These are phyloP conservation scores for Diaprepes abbreviatus DNA, from an alignment of 2,888 invertebrate genomes.

Conservation along the genomic window DNA sequence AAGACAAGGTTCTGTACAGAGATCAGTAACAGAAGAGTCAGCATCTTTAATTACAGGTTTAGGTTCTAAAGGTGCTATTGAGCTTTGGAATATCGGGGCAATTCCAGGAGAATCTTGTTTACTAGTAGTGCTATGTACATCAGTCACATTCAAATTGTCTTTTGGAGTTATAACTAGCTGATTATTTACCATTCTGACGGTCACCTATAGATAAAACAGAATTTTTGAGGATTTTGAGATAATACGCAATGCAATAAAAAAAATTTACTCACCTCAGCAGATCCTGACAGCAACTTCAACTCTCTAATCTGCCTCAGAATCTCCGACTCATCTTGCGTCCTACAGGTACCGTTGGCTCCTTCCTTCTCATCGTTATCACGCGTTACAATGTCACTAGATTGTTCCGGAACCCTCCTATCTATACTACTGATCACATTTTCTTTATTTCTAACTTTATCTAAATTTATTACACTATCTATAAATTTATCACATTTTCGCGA, in stretches of 20 bases:
- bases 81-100: not conserved
- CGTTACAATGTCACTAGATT: not conserved
- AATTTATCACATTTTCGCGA: constrained; percentile 3
- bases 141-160: not conserved
- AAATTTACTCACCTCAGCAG: constrained; percentile 1
- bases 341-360: not conserved
- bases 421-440: constrained; percentile 18
- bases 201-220: not conserved
- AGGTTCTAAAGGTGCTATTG: not conserved
- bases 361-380: not conserved
- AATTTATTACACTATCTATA: constrained; percentile 19
- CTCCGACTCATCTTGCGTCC: not conserved
- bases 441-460: constrained; percentile 3
- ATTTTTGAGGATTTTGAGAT: no score
- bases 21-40: not conserved
- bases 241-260: no score
- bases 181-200: constrained; percentile 1
- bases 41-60: not conserved
- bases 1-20: not conserved
- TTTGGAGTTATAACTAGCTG: not conserved
- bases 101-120: not conserved
- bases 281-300: constrained; percentile 1
- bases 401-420: not conserved
- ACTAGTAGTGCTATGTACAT: not conserved
- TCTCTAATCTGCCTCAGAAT: constrained; percentile 5